Evolutionary conservation across 2,797 vertebrate genomes (phyloP).

Genomic region (Nyctalus aviator): DNA sequence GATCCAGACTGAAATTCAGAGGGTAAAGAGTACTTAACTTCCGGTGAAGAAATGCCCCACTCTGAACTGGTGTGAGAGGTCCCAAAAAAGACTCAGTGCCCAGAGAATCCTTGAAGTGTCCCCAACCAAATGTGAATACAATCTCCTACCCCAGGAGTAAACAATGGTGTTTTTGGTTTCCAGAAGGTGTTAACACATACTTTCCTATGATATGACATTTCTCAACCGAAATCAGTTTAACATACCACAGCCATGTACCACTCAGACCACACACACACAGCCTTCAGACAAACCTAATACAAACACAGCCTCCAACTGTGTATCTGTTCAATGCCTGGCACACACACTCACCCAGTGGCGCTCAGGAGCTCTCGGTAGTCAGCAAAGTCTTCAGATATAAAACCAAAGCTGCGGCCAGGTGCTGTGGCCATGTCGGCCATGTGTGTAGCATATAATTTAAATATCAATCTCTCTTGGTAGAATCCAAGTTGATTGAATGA

Average conservation of each 20-base stretch:
- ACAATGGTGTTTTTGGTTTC: background rate
- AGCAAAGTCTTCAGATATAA: background rate
- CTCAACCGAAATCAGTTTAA: background rate
- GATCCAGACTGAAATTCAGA: constrained; percentile 64
- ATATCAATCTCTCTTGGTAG: background rate
- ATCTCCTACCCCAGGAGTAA: background rate
- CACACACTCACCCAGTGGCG: background rate
- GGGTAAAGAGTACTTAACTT: background rate
- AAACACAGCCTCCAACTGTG: too few relatives aligned
- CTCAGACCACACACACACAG: background rate
- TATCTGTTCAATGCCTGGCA: background rate
- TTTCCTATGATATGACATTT: background rate
- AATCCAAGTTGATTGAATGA: background rate
- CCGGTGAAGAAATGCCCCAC: background rate
- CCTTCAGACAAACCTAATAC: background rate
- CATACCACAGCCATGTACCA: background rate
- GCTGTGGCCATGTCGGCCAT: background rate
- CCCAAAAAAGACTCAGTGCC: background rate
- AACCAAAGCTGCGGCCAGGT: background rate
- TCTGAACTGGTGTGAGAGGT: background rate
- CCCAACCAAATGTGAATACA: background rate
- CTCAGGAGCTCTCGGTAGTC: background rate
- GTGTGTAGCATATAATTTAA: background rate
- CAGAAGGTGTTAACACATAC: background rate
- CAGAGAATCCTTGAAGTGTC: background rate